phyloP scores from a whole-genome alignment of 1,140 invertebrate genomes.

The Ceratosolen fusciceps region DNA sequence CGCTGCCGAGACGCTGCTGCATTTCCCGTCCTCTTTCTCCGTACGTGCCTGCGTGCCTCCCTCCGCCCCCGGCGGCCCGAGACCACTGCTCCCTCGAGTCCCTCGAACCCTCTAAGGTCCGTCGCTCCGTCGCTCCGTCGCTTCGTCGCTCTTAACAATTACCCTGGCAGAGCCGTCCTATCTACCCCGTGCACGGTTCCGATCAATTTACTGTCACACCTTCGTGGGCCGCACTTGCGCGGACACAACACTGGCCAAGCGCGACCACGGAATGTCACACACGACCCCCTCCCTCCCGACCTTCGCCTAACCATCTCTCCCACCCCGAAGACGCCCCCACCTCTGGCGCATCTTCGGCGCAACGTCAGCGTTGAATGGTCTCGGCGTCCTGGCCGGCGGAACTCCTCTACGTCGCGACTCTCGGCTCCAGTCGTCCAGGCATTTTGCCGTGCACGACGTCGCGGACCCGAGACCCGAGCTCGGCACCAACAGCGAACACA shows the following conservation, averaged over 20 bases:
- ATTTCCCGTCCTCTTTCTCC: neutral
- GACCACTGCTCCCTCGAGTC: neutral
- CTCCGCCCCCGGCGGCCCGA: neutral
- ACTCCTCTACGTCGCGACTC: neutral
- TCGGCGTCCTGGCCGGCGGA: neutral
- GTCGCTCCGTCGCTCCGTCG: no score
- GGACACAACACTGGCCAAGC: neutral
- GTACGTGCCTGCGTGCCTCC: neutral
- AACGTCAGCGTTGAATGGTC: no score
- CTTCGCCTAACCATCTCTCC: neutral
- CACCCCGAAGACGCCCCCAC: no score
- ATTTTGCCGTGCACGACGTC: neutral
- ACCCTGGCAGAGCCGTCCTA: no score
- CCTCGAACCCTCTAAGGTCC: neutral
- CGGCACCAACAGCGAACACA: neutral
- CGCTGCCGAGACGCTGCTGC: slow-evolving; percentile 12
- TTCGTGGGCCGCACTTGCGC: neutral
- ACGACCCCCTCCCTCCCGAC: no score
- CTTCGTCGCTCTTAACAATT: no score
- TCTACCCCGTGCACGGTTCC: neutral
- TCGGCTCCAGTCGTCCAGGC: neutral
- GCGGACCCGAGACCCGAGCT: neutral
- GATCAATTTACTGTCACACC: slow-evolving; percentile 3
- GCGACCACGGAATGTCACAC: neutral
- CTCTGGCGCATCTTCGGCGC: neutral